Base-by-base conservation (phyloP, 2,888 invertebrate genomes). In the Fragum sueziense region DNA sequence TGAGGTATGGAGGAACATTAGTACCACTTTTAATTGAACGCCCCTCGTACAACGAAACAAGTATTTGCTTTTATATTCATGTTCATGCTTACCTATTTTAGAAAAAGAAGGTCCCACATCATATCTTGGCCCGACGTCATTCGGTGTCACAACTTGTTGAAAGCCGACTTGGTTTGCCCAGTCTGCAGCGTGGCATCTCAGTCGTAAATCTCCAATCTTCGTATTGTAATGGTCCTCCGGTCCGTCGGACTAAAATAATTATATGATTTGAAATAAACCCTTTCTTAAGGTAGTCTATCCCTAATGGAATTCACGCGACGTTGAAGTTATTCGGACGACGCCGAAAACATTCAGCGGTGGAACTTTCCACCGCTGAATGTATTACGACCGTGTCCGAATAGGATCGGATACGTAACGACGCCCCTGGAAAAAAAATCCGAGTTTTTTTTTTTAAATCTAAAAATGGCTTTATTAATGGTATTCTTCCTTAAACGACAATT, bases 121-220 rank as follows among this genome's bases (percentile, higher is more conserved):
- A 52, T 70, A 62, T 20, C 79, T 75, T 1, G 86, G 85, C 17
- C 88, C 88, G 2, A 86, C 82, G 11, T 86, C 68, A 17, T 72
- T 68, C 33, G 82, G 76, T 20, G 76, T 73, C 11, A 82, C 59
- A 0, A 84, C 85, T 31, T 70, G 59, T 29, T 70, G 69, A 61
- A 87, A 86, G 27, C 82, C 76, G 4, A 79, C 65, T 4, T 34
- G 34, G 27, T 74, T 74, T 20, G 80, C 80, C 76, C 82, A 86
- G 29, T 72, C 76, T 41, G 70, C 80, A 25, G 80, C 80, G 1
- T 71, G 62, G 71, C 86, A 82, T 22, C 72, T 79, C 0, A 84
- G 57, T 22, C 82, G 74, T 61, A 77, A 80, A 33, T 85, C 84
- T 0, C 54, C 71, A 2, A 57, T 20, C 3, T n/a, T 14, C 0